These are phyloP conservation scores for Enteromius viviparus DNA, from an alignment of 2,797 vertebrate genomes.

Conservation along the genomic window DNA sequence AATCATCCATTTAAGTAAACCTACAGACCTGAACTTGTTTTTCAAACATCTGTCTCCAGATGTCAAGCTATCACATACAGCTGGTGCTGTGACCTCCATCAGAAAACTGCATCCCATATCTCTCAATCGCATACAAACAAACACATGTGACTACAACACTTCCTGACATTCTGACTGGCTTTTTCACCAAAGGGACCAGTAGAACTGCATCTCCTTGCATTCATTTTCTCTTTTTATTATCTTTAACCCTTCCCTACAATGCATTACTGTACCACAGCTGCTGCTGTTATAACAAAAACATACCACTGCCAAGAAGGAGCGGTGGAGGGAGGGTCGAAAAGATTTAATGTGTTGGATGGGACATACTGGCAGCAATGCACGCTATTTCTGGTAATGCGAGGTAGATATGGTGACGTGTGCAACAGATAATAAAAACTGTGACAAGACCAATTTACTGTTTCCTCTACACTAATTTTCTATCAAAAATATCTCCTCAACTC, in stretches of 20 bases:
- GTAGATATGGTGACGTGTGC: neutral
- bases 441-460: neutral
- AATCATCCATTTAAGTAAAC: neutral
- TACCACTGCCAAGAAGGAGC: neutral
- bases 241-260: conserved; percentile 69
- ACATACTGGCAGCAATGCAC: neutral
- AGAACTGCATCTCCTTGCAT: conserved; percentile 71
- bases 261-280: conserved; percentile 76
- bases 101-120: conserved; percentile 5
- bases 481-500: conserved; percentile 1
- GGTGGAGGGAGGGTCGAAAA: neutral
- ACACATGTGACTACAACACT: conserved; percentile 10
- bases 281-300: conserved; percentile 60
- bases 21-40: neutral
- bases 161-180: conserved; percentile 68
- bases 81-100: neutral
- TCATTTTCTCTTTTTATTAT: conserved; percentile 2
- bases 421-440: neutral
- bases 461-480: neutral
- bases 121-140: conserved; percentile 30
- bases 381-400: neutral
- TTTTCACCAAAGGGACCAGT: conserved; percentile 63
- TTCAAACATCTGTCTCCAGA: neutral
- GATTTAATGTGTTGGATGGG: neutral
- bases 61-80: neutral